These are phyloP conservation scores for Eulimnadia texana DNA, from an alignment of 1,140 invertebrate genomes.

Conservation along the genomic window DNA sequence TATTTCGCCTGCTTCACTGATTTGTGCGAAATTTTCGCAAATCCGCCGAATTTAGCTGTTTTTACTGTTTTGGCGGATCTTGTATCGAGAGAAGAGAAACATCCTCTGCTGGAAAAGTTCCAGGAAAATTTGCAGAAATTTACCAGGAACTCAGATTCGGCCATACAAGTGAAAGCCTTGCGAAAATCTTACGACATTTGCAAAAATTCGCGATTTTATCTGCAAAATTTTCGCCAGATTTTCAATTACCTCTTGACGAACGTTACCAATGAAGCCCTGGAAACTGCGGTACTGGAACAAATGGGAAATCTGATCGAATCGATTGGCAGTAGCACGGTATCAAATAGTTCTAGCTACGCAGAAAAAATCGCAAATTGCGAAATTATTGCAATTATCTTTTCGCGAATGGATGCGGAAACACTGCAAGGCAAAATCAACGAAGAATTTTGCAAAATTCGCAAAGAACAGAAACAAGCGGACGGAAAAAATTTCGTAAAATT, in stretches of 20 bases:
- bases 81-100: neutral
- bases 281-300: neutral
- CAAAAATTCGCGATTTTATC: neutral
- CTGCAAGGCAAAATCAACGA: neutral
- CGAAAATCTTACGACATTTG: neutral
- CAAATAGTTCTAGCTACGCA: neutral
- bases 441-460: neutral
- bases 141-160: neutral
- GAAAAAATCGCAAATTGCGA: neutral
- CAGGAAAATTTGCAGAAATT: neutral
- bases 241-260: neutral
- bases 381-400: neutral
- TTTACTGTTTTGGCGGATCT: conserved; percentile 3
- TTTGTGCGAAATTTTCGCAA: neutral
- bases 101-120: neutral
- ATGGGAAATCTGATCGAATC: neutral
- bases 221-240: neutral
- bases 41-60: neutral
- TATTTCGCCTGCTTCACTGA: neutral
- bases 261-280: neutral
- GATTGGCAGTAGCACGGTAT: neutral
- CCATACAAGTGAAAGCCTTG: neutral
- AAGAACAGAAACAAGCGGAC: neutral
- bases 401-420: neutral
- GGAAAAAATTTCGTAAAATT: conserved; percentile 3